A percentile compares a stretch with the other conserved stretches of the same genome.
These are phyloP conservation scores for Sporophila hypoxantha DNA, from an alignment of 2,113 vertebrate species.

Conservation along the genomic window DNA sequence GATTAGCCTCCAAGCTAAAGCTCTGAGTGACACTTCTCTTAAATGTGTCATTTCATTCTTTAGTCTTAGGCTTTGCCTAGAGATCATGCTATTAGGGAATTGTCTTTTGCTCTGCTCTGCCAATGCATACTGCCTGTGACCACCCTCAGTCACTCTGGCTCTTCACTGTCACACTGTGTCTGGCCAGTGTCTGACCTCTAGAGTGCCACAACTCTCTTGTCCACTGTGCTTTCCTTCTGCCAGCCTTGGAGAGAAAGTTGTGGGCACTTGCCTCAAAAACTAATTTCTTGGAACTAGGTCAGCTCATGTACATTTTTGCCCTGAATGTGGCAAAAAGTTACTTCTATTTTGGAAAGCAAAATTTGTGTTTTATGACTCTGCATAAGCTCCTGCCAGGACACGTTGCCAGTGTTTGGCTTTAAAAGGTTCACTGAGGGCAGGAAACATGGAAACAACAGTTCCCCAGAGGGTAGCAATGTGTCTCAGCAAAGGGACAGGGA, in stretches of 20 bases:
- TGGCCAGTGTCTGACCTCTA: background rate
- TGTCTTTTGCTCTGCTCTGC: background rate
- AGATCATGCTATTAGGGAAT: background rate
- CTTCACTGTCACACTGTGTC: background rate
- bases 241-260: background rate
- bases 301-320: background rate
- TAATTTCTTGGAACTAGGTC: background rate
- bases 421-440: background rate
- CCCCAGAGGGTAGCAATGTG: background rate
- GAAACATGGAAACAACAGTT: background rate
- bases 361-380: background rate
- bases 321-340: background rate
- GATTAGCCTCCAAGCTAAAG: background rate
- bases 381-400: background rate
- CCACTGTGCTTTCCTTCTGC: background rate
- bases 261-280: background rate
- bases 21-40: background rate
- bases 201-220: accelerated
- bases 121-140: background rate
- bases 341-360: background rate
- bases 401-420: background rate
- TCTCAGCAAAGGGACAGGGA: accelerated
- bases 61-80: background rate
- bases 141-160: background rate
- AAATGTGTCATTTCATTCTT: background rate